phyloP scores from a whole-genome alignment of 2,113 vertebrate species.

The Toxotes jaculatrix region DNA sequence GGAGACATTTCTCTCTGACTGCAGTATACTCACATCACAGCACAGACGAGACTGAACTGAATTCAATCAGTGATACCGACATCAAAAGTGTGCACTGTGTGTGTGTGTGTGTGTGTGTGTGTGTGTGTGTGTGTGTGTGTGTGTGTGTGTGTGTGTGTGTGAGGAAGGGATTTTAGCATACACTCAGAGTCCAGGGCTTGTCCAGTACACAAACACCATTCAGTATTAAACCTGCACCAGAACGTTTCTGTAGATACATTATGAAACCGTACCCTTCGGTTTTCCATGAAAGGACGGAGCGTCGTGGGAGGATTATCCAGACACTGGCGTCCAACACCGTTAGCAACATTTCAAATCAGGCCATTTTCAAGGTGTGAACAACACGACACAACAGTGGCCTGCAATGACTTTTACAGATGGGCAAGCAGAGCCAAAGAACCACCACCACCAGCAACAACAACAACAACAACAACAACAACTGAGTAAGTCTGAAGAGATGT shows the following conservation, averaged over 20 bases:
- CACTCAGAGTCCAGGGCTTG: background rate
- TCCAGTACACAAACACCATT: background rate
- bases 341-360: background rate
- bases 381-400: no score
- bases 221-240: background rate
- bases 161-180: no score
- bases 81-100: no score
- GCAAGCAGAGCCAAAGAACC: no score
- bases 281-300: constrained; percentile 4
- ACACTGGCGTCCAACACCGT: background rate
- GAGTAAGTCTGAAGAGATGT: no score
- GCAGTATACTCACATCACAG: constrained; percentile 28
- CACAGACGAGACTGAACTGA: background rate
- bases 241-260: background rate
- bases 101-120: no score
- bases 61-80: constrained; percentile 33
- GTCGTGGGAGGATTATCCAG: constrained; percentile 20
- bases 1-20: background rate
- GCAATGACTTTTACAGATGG: no score
- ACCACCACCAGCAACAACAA: no score
- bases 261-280: background rate
- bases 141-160: no score
- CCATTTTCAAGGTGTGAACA: background rate
- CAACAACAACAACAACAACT: no score
- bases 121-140: no score